phyloP scores from a whole-genome alignment of 1,140 invertebrate genomes.

The Penaeus japonicus region DNA sequence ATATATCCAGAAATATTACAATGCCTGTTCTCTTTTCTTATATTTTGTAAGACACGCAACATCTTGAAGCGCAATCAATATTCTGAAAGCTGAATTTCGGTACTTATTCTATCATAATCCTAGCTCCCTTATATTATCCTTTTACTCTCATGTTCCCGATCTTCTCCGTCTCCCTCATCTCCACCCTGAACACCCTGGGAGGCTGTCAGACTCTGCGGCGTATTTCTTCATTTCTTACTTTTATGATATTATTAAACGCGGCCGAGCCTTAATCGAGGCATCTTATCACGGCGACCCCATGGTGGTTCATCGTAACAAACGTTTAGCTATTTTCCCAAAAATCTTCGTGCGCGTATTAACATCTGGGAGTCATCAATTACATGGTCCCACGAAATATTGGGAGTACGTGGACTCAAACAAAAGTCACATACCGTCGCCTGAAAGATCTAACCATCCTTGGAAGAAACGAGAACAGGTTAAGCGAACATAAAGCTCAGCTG shows the following conservation, averaged over 20 bases:
- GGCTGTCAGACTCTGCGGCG: slow-evolving; percentile 45
- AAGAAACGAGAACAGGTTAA: slow-evolving; percentile 10
- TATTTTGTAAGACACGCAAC: too few relatives aligned
- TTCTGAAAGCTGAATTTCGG: too few relatives aligned
- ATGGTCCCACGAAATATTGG: neutral
- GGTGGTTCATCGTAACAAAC: slow-evolving; percentile 20
- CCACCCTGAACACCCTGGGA: slow-evolving; percentile 26
- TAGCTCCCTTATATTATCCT: neutral
- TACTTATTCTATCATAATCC: too few relatives aligned
- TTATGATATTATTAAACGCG: slow-evolving; percentile 53
- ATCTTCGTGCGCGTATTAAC: slow-evolving; percentile 24
- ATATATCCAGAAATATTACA: too few relatives aligned
- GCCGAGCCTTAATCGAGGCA: slow-evolving; percentile 46
- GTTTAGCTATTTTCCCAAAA: slow-evolving; percentile 33
- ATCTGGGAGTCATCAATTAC: neutral
- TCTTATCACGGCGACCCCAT: slow-evolving; percentile 39
- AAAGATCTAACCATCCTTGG: neutral
- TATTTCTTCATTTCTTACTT: slow-evolving; percentile 54
- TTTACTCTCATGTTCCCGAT: neutral
- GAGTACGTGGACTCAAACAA: neutral
- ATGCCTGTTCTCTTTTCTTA: too few relatives aligned
- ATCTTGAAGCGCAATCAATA: too few relatives aligned
- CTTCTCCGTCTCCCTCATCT: neutral
- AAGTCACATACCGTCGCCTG: neutral
- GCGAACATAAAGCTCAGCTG: slow-evolving; percentile 4